These are phyloP conservation scores for Butorides virescens DNA, from an alignment of 2,113 vertebrate genomes.

Conservation along the genomic window DNA sequence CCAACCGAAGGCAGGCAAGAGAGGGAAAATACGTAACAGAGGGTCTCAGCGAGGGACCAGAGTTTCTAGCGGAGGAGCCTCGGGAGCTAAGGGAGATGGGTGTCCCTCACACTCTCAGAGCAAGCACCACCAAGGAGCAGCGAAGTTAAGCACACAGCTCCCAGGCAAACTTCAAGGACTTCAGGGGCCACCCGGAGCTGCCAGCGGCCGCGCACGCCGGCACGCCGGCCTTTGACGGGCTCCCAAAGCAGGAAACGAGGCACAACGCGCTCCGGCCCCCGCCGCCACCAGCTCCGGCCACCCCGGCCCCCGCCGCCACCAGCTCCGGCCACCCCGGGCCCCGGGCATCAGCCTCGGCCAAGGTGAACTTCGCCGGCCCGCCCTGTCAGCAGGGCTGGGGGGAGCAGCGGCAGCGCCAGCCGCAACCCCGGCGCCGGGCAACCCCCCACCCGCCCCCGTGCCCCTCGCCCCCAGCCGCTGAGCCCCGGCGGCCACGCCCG, in stretches of 20 bases:
- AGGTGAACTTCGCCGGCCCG: no score
- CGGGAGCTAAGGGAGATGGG: neutral
- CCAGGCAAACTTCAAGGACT: constrained; percentile 28
- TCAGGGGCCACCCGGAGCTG: neutral
- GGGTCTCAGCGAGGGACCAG: neutral
- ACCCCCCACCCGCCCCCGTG: no score
- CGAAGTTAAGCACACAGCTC: neutral
- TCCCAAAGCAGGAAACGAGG: neutral
- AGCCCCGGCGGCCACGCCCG: neutral
- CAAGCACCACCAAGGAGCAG: neutral
- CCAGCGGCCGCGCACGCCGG: neutral
- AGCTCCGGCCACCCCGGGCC: neutral
- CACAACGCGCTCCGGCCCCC: no score
- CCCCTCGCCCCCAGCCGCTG: neutral
- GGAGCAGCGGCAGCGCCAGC: neutral
- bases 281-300: no score
- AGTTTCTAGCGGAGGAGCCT: neutral
- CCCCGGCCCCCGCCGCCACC: no score
- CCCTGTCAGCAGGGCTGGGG: no score
- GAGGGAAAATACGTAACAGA: neutral
- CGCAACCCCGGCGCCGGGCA: neutral
- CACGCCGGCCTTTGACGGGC: neutral
- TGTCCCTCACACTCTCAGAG: no score
- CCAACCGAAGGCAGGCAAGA: neutral
- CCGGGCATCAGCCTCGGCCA: no score